Percentiles rank a stretch among this genome's conserved stretches.
Evolutionary conservation across 2,888 invertebrate genomes (phyloP).

Genomic region (Panopea generosa): DNA sequence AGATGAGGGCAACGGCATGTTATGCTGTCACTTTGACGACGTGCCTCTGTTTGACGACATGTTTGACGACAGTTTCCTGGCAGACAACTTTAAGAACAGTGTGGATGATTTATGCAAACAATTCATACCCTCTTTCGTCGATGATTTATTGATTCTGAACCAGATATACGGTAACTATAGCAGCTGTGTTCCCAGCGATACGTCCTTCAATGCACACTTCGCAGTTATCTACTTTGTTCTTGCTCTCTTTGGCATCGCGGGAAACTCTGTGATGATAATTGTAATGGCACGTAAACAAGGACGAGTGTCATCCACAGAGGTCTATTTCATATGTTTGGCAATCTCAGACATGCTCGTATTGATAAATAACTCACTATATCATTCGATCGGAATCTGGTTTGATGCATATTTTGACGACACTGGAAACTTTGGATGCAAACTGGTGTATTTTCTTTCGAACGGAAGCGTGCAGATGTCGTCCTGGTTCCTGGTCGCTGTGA

Average conservation of each 20-base stretch:
- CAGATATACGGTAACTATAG: no score
- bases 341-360: not conserved
- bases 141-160: no score
- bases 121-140: no score
- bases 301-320: not conserved
- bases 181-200: no score
- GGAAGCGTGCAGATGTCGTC: slow-evolving; percentile 42
- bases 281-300: not conserved
- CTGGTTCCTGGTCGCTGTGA: slow-evolving; percentile 52
- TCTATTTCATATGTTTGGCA: not conserved
- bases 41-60: no score
- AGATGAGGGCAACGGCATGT: no score
- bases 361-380: not conserved
- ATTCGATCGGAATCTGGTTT: not conserved
- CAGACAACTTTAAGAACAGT: no score
- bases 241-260: not conserved
- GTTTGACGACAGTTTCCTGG: no score
- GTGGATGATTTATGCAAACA: no score
- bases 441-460: slow-evolving; percentile 43
- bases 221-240: no score
- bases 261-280: not conserved
- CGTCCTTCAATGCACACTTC: no score
- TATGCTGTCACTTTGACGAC: no score
- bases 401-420: not conserved
- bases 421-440: slow-evolving; percentile 21